Evolutionary conservation across 2,888 invertebrate genomes (phyloP).

Genomic region (Trachelus tabidus): DNA sequence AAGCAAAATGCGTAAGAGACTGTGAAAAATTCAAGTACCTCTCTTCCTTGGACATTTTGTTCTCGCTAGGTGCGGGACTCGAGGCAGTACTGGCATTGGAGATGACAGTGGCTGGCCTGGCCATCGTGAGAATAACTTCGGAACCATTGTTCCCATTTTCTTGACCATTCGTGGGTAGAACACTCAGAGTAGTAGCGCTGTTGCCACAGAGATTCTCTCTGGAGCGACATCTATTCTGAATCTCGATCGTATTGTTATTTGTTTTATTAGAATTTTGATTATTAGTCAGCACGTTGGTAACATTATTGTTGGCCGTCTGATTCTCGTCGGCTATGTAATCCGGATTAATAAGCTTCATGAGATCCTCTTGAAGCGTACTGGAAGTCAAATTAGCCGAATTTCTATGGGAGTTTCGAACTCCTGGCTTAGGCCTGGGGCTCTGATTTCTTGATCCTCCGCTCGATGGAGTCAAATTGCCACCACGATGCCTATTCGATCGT

Average conservation of each 20-base stretch:
- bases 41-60: conserved; percentile 71
- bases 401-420: conserved; percentile 70
- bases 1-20: not conserved
- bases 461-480: conserved; percentile 64
- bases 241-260: conserved; percentile 58
- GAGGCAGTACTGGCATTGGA: conserved; percentile 73
- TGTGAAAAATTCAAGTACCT: conserved; percentile 50
- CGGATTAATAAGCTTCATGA: conserved; percentile 87
- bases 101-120: conserved; percentile 75
- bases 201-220: conserved; percentile 64
- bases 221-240: conserved; percentile 63
- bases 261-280: conserved; percentile 46
- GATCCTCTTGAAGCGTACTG: conserved; percentile 83
- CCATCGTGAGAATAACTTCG: conserved; percentile 75
- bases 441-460: conserved; percentile 71
- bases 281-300: conserved; percentile 40
- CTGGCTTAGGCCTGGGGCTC: conserved; percentile 72
- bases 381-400: conserved; percentile 73
- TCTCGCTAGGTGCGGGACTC: conserved; percentile 70
- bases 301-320: conserved; percentile 53
- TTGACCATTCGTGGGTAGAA: conserved; percentile 53
- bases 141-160: conserved; percentile 60
- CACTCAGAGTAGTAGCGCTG: conserved; percentile 56
- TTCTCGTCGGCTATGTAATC: conserved; percentile 68
- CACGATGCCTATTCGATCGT: conserved; percentile 66